These are phyloP conservation scores for Perca flavescens DNA, from an alignment of 2,113 vertebrate genomes.

Conservation along the genomic window DNA sequence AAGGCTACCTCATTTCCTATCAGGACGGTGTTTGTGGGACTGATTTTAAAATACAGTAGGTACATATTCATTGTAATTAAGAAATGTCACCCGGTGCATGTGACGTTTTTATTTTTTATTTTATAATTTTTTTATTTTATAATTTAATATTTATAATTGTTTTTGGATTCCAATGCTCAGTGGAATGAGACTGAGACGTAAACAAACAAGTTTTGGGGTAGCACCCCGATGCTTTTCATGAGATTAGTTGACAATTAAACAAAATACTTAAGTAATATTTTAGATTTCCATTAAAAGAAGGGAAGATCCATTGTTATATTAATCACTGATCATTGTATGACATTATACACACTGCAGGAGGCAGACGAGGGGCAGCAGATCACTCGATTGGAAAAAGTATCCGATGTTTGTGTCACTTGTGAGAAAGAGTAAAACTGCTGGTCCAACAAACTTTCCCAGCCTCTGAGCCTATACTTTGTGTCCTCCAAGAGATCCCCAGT, in stretches of 20 bases:
- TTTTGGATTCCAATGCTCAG: neutral
- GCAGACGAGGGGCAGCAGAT: neutral
- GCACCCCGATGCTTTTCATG: neutral
- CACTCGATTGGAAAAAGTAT: neutral
- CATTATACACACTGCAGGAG: no score
- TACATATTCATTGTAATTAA: neutral
- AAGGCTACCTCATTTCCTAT: neutral
- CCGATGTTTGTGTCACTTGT: slow-evolving; percentile 24
- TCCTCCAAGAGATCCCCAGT: slow-evolving; percentile 63
- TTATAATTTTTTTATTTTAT: no score
- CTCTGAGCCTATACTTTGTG: slow-evolving; percentile 41
- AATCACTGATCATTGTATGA: neutral
- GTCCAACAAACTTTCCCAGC: slow-evolving; percentile 65
- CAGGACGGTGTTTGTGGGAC: neutral
- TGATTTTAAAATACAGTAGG: neutral
- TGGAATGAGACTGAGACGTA: neutral
- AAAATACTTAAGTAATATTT: neutral
- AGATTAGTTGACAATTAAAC: neutral
- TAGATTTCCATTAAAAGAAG: neutral
- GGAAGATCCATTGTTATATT: neutral
- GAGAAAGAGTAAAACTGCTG: slow-evolving; percentile 59
- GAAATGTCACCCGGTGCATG: no score
- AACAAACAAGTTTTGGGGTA: neutral
- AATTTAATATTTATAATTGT: no score
- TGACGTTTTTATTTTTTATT: no score